Evolutionary conservation across 2,888 invertebrate species (phyloP), one percentile per base, ranked within the genome.

Genomic region (Miltochrista miniata): DNA sequence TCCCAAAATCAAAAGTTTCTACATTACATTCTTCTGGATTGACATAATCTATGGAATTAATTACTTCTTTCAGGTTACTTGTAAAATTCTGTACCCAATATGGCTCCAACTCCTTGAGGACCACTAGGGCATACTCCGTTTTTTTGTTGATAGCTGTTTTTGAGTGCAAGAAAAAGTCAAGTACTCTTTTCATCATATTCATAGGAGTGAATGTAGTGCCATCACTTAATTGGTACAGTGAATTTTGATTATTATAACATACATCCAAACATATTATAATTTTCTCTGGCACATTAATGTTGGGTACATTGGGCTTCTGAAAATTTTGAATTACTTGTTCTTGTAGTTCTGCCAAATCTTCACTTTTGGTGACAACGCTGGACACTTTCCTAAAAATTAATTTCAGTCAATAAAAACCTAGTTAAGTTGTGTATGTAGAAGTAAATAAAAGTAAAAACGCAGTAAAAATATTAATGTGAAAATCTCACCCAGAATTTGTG

Each of bases 261-360:
- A 93, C 81, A 75, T 95, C 95, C 52, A 95, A 79, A 53, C 94
- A 93, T 46, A 95, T 81, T 18, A 95, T 84, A 35, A 95, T 94
- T 70, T 88, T 93, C 72, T 95, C 95, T 0, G 93, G 93, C 7
- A 93, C 83, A 78, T 94, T 93, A 7, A 85, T 79, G 73, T 90
- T 89, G 3, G 92, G 91, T 47, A 92, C 73, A 54, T 86, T 87
- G 1, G 87, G 87, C 61, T 90, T 90, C 48, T 86, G 86, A 51
- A 89, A 86, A 69, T 87, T 90, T 2, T 80, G 83, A 45, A 90
- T 79, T 0, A 85, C 82, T 76, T 89, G 82, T 45, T 87, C 77
- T 38, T 83, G 83, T 38, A 89, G 54, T 15, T 77, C 81, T 13
- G 61, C 47, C 14, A 64, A 59, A 29, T 76, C 71, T 52, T 76